phyloP scores from a whole-genome alignment of 1,140 invertebrate species.

The Condylostylus longicornis region DNA sequence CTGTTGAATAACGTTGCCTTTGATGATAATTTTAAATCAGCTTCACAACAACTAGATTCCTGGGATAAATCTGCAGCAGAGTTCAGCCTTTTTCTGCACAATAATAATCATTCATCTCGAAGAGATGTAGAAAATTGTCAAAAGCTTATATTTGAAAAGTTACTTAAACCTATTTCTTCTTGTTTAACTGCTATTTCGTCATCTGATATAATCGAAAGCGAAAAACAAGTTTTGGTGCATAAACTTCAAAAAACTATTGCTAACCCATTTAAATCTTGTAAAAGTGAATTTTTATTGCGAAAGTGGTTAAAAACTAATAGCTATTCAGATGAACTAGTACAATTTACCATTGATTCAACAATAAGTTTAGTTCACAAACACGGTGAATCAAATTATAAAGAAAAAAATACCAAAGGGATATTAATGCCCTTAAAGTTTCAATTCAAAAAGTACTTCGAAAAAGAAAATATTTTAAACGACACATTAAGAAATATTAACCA shows the following conservation, averaged over 20 bases:
- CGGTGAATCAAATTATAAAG: constrained; percentile 6
- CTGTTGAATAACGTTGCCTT: too few species aligned
- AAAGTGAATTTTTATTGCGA: constrained; percentile 5
- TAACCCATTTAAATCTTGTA: constrained; percentile 8
- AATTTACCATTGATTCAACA: constrained; percentile 8
- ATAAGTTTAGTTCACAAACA: constrained; percentile 1
- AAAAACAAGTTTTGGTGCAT: constrained; percentile 4
- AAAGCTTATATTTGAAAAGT: constrained; percentile 2
- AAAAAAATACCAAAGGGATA: constrained; percentile 6
- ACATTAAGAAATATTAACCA: background rate
- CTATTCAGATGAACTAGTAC: constrained; percentile 3
- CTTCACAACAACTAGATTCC: too few species aligned
- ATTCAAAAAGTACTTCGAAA: constrained; percentile 10
- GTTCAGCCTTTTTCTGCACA: too few species aligned
- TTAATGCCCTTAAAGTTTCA: constrained; percentile 9
- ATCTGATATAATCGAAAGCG: background rate
- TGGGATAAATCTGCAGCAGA: too few species aligned
- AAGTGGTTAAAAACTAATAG: constrained; percentile 5
- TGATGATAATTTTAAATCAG: too few species aligned
- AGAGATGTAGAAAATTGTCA: constrained; percentile 9
- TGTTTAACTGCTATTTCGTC: background rate
- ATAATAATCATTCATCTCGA: constrained; percentile 10
- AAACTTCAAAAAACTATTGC: constrained; percentile 1
- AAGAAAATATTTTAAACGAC: background rate
- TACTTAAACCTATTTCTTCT: constrained; percentile 4